Conservation (phyloP, 2,113 vertebrate genomes). For the Alces alces region DNA sequence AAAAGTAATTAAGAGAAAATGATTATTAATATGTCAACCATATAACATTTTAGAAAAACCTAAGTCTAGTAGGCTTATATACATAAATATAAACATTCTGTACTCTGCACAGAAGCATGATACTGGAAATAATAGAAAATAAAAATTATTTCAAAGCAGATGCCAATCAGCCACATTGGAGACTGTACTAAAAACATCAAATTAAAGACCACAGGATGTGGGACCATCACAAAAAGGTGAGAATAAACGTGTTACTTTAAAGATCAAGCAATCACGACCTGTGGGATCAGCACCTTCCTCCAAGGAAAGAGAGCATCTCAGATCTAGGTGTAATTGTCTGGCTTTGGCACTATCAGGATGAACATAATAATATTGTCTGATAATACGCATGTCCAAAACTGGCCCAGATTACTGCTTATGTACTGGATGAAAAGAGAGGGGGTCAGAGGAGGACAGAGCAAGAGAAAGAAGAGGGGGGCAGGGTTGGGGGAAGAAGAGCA, state of each 20-base stretch:
- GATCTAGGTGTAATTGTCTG: not conserved
- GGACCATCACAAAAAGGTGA: accelerated
- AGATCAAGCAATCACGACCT: not conserved
- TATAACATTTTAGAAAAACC: not conserved
- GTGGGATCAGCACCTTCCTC: not conserved
- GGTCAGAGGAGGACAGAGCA: not conserved
- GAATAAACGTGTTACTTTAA: not conserved
- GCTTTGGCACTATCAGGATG: not conserved
- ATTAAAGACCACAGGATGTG: not conserved
- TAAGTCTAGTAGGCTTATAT: not conserved
- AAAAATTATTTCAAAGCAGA: not conserved
- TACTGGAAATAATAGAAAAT: not conserved
- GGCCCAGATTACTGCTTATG: not conserved
- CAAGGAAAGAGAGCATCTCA: not conserved
- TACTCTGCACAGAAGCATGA: not conserved
- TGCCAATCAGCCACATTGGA: not conserved
- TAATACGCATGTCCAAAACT: not conserved
- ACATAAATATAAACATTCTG: not conserved
- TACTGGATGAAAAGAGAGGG: not conserved
- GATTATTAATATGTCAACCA: not conserved
- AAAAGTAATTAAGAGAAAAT: not conserved
- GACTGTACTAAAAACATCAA: not conserved
- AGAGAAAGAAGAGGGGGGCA: not conserved
- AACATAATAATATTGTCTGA: not conserved
- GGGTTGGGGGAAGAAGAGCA: not conserved